phyloP scores from a whole-genome alignment of 2,888 invertebrate genomes.

The Mesoligia furuncula region DNA sequence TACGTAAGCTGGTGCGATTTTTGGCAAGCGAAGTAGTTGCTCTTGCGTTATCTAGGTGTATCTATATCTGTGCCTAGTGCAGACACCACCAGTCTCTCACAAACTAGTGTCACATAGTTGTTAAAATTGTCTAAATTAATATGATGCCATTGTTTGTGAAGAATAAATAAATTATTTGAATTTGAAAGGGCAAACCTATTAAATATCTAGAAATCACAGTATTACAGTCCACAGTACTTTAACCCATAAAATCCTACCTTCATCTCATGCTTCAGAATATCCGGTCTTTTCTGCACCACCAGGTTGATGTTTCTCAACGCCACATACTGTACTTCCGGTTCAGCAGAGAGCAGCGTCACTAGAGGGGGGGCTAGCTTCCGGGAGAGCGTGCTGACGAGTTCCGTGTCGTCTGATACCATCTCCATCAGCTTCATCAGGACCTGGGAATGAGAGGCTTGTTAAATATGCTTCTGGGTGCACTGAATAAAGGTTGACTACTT shows the following conservation, averaged over 20 bases:
- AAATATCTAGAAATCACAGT: not conserved
- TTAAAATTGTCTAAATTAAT: too few species aligned
- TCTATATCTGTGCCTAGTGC: too few species aligned
- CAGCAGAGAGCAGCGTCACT: conserved; percentile 98
- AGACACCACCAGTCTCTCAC: too few species aligned
- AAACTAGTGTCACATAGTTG: too few species aligned
- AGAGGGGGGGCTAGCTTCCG: conserved; percentile 99
- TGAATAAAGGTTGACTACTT: not conserved
- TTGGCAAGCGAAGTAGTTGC: too few species aligned
- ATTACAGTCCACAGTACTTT: not conserved
- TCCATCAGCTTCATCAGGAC: conserved; percentile 99
- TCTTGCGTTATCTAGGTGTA: too few species aligned
- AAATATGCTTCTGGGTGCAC: not conserved
- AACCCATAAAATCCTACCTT: conserved; percentile 90
- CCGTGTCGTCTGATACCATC: conserved; percentile 97
- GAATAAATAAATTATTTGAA: too few species aligned
- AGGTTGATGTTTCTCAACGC: conserved; percentile 99
- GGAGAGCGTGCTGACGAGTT: conserved; percentile 97
- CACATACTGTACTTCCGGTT: conserved; percentile 99
- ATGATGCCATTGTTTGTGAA: too few species aligned
- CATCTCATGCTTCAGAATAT: conserved; percentile 99
- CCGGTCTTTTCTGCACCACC: conserved; percentile 99
- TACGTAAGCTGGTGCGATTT: too few species aligned
- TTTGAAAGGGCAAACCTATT: not conserved
- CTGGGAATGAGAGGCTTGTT: conserved; percentile 71